Percentiles rank a stretch among this genome's conserved stretches.
Conservation (phyloP, 64 coral and sea anemone species). For the Porites australiensis region DNA sequence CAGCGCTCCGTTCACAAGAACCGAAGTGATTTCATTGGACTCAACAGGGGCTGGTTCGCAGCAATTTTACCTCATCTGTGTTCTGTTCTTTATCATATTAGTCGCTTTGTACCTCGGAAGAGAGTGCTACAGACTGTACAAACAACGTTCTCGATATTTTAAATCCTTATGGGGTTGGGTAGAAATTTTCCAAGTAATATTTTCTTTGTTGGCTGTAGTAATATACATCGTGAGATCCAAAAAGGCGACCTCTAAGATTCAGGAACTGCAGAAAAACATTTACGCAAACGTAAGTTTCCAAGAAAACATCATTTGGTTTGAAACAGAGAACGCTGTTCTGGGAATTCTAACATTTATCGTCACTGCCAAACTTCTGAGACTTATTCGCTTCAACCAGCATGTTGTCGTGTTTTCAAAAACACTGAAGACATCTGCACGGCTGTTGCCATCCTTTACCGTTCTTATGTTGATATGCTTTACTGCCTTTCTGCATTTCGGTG, state of each 20-base stretch:
- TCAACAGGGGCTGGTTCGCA: constrained; percentile 33
- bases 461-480: constrained; percentile 5
- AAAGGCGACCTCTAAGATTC: not conserved
- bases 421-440: not conserved
- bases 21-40: constrained; percentile 45
- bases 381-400: constrained; percentile 56
- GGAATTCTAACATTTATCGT: constrained; percentile 37
- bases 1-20: constrained; percentile 31
- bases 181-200: constrained; percentile 21
- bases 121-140: constrained; percentile 52
- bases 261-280: constrained; percentile 28
- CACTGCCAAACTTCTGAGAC: constrained; percentile 31
- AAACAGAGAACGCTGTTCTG: constrained; percentile 30
- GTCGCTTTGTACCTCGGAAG: constrained; percentile 53
- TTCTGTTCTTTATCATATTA: constrained; percentile 68
- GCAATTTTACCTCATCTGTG: constrained; percentile 62
- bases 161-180: constrained; percentile 48
- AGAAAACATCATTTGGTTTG: not conserved
- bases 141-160: constrained; percentile 28
- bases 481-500: constrained; percentile 32
- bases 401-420: constrained; percentile 33
- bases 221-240: not conserved
- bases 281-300: constrained; percentile 54
- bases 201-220: constrained; percentile 9
- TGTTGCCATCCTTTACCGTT: constrained; percentile 32